Percentiles rank a stretch among this genome's conserved stretches.
These are phyloP conservation scores for Drosophila colorata DNA, from an alignment of 2,888 invertebrate species.

Conservation along the genomic window DNA sequence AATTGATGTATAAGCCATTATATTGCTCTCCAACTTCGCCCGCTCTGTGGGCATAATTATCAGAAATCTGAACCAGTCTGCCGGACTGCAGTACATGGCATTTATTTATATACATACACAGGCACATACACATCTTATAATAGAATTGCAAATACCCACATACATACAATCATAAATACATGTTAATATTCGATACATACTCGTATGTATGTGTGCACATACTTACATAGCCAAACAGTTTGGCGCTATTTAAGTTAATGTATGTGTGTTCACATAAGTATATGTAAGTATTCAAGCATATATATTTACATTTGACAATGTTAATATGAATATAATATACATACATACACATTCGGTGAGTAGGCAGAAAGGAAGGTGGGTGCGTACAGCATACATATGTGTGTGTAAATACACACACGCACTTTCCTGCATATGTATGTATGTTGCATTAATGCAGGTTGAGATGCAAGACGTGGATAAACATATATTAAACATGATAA, in stretches of 20 bases:
- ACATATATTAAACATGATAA: slow-evolving; percentile 10
- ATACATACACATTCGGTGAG: not conserved
- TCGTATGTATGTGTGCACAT: not conserved
- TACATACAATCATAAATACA: not conserved
- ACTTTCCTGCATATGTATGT: not conserved
- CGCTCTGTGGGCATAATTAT: slow-evolving; percentile 34
- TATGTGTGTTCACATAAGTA: too few species aligned
- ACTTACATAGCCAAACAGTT: too few species aligned
- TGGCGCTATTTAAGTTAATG: too few species aligned
- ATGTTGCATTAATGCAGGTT: not conserved
- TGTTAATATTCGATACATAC: not conserved
- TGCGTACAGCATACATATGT: not conserved
- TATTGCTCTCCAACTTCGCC: not conserved
- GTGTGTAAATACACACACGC: too few species aligned
- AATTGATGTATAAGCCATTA: not conserved
- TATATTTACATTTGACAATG: slow-evolving; percentile 15
- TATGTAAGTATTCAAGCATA: not conserved
- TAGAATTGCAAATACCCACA: slow-evolving; percentile 24
- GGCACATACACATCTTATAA: slow-evolving; percentile 14
- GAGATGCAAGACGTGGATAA: slow-evolving; percentile 9
- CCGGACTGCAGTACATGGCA: slow-evolving; percentile 12
- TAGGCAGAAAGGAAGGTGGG: not conserved
- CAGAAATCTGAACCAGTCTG: slow-evolving; percentile 1
- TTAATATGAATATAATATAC: slow-evolving; percentile 21
- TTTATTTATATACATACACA: slow-evolving; percentile 22